Conservation (phyloP, 2,888 invertebrate genomes). For the Caenorhabditis zanzibari region DNA sequence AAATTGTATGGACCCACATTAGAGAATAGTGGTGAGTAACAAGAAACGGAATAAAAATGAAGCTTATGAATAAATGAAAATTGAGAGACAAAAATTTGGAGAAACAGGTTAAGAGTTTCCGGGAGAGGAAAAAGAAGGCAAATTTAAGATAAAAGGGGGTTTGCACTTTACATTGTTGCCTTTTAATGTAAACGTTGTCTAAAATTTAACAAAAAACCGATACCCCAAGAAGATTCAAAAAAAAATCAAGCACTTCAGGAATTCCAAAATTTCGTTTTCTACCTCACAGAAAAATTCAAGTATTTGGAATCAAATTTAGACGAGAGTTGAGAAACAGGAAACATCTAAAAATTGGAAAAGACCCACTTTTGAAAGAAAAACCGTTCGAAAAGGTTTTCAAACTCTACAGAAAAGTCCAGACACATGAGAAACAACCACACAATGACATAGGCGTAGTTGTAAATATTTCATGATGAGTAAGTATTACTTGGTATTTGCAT, state of each 20-base stretch:
- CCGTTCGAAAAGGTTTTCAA: background rate
- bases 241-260: too few species aligned
- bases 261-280: background rate
- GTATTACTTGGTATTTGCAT: constrained; percentile 8
- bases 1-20: background rate
- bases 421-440: constrained; percentile 6
- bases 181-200: background rate
- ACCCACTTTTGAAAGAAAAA: background rate
- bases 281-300: background rate
- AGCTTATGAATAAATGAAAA: too few species aligned
- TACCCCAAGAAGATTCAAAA: background rate
- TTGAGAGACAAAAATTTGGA: background rate
- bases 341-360: too few species aligned
- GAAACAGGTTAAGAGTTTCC: background rate
- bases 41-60: too few species aligned
- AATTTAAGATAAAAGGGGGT: constrained; percentile 12
- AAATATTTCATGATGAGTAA: constrained; percentile 10
- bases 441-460: constrained; percentile 11
- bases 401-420: background rate
- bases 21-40: too few species aligned
- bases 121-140: background rate
- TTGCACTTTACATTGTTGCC: background rate
- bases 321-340: background rate
- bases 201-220: background rate
- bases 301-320: background rate